These are phyloP conservation scores for Harlomillsia oculata DNA, from an alignment of 1,140 invertebrate species.

Conservation along the genomic window DNA sequence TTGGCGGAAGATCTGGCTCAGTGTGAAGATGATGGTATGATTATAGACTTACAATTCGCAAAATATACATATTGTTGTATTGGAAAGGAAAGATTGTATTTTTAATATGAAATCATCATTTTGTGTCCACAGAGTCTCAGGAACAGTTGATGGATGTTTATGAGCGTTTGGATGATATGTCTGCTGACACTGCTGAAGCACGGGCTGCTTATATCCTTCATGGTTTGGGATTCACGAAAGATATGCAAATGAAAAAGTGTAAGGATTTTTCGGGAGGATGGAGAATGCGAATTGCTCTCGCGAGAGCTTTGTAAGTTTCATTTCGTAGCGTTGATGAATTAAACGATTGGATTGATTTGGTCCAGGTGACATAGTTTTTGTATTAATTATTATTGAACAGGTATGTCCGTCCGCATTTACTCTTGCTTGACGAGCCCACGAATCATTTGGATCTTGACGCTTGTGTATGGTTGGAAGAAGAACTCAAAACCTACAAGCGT, in stretches of 20 bases:
- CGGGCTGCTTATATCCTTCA: slow-evolving; percentile 88
- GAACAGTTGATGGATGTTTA: slow-evolving; percentile 97
- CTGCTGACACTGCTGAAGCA: slow-evolving; percentile 86
- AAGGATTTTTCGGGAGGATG: slow-evolving; percentile 97
- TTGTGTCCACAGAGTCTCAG: slow-evolving; percentile 59
- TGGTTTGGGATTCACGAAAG: slow-evolving; percentile 89
- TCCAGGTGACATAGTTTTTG: neutral
- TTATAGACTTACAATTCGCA: slow-evolving; percentile 41
- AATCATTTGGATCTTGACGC: slow-evolving; percentile 73
- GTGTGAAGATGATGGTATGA: slow-evolving; percentile 71
- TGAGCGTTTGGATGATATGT: slow-evolving; percentile 92
- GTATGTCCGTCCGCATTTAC: slow-evolving; percentile 34
- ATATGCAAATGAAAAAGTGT: slow-evolving; percentile 84
- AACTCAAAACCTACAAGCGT: slow-evolving; percentile 89
- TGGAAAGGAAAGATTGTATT: slow-evolving; percentile 3
- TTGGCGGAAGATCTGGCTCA: slow-evolving; percentile 81
- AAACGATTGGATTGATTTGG: neutral
- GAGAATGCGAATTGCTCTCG: slow-evolving; percentile 98
- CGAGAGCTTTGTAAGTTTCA: slow-evolving; percentile 71
- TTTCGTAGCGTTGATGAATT: neutral
- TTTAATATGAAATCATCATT: slow-evolving; percentile 14
- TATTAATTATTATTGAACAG: no score
- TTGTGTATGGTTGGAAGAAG: slow-evolving; percentile 98
- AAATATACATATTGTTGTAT: neutral
- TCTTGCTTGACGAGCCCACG: slow-evolving; percentile 45